These are phyloP conservation scores for Pterostichus niger DNA, from an alignment of 2,888 invertebrate species.

Conservation along the genomic window DNA sequence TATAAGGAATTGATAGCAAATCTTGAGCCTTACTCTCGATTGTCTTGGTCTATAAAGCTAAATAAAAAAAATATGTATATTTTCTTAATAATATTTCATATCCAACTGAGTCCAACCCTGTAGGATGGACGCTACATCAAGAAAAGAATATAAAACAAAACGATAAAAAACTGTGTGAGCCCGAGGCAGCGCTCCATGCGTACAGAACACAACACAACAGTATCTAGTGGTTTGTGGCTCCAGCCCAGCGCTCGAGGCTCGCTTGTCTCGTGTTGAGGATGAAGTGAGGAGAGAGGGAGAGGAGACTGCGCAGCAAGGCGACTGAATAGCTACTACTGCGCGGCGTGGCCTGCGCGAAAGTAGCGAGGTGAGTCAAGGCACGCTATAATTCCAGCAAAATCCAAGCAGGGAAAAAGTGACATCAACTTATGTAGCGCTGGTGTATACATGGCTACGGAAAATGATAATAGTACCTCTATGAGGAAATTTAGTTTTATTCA, in stretches of 20 bases:
- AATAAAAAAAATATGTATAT: too few species aligned
- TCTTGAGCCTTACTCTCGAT: too few species aligned
- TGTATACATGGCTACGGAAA: too few species aligned
- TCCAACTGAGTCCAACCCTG: conserved; percentile 16
- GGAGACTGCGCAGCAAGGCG: conserved; percentile 4
- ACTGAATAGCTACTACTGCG: not conserved
- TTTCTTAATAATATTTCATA: too few species aligned
- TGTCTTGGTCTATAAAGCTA: too few species aligned
- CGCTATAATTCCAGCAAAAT: not conserved
- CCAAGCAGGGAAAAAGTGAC: too few species aligned
- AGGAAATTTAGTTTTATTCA: too few species aligned
- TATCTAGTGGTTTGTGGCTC: conserved; percentile 50
- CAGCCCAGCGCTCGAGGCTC: conserved; percentile 8
- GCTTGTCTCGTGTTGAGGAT: not conserved
- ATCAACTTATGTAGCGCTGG: too few species aligned
- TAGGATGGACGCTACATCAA: conserved; percentile 35
- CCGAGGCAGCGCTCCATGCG: not conserved
- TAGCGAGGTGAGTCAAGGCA: not conserved
- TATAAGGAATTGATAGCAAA: too few species aligned
- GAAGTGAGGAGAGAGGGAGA: not conserved
- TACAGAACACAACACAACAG: conserved; percentile 21
- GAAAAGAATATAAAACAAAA: conserved; percentile 54
- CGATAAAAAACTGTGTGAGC: conserved; percentile 23
- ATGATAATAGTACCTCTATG: too few species aligned
- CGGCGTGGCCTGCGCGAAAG: not conserved